These are phyloP conservation scores for Onychostoma macrolepis DNA, from an alignment of 2,113 vertebrate genomes.

Conservation along the genomic window DNA sequence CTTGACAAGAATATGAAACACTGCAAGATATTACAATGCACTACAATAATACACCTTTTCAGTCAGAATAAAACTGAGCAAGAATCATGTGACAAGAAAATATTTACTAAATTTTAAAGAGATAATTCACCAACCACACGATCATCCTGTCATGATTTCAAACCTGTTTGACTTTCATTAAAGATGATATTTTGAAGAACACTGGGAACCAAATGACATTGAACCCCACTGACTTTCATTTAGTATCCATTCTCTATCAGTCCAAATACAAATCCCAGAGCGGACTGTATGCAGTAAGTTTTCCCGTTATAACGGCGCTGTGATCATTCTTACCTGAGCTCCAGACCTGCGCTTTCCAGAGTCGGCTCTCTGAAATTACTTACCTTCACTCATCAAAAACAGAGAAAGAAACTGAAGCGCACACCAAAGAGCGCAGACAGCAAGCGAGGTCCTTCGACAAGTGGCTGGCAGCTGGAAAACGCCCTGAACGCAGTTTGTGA, in stretches of 20 bases:
- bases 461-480: conserved; percentile 75
- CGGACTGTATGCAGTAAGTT: background rate
- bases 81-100: background rate
- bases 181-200: background rate
- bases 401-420: background rate
- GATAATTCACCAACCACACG: background rate
- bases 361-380: background rate
- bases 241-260: background rate
- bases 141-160: background rate
- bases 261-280: background rate
- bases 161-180: background rate
- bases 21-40: background rate
- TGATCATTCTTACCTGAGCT: background rate
- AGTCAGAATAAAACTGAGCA: background rate
- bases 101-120: background rate
- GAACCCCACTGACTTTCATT: background rate
- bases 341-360: background rate
- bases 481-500: background rate
- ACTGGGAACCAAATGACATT: background rate
- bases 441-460: conserved; percentile 53
- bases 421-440: background rate
- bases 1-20: background rate
- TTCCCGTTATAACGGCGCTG: background rate
- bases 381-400: background rate
- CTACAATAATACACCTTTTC: background rate